A percentile compares a stretch with the other conserved stretches of the same genome.
Evolutionary conservation across 2,888 invertebrate species (phyloP).

Genomic region (Drepana falcataria): DNA sequence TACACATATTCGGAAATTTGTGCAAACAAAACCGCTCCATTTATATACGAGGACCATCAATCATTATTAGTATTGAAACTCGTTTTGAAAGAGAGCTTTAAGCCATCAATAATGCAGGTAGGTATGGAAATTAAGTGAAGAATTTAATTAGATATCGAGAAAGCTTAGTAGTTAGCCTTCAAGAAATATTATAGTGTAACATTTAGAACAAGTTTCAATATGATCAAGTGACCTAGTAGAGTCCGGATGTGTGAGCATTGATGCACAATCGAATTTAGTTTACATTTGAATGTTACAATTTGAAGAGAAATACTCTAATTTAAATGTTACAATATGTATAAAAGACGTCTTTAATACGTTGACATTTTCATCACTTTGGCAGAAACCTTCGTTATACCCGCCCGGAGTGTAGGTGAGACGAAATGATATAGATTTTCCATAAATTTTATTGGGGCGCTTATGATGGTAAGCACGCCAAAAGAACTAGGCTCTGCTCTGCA

Average conservation of each 20-base stretch:
- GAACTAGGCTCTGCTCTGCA: too few species aligned
- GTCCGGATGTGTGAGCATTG: neutral
- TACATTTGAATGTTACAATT: too few species aligned
- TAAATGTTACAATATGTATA: too few species aligned
- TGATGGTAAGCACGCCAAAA: too few species aligned
- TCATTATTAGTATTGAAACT: neutral
- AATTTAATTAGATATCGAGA: neutral
- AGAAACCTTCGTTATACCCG: too few species aligned
- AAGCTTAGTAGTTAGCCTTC: neutral
- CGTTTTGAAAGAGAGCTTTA: neutral
- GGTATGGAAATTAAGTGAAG: neutral
- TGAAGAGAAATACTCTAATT: too few species aligned
- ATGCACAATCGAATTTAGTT: neutral
- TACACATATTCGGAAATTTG: neutral
- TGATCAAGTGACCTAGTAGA: neutral
- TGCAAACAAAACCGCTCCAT: neutral
- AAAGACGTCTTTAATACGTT: too few species aligned
- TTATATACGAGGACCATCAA: neutral
- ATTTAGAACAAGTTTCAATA: conserved; percentile 2
- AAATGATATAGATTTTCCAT: too few species aligned
- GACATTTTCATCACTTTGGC: too few species aligned
- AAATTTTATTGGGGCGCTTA: too few species aligned
- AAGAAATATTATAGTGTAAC: neutral
- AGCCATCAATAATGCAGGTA: neutral
- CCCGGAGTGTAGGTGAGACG: too few species aligned